phyloP scores from a whole-genome alignment of 37 sponge, comb jelly and placozoan species.

The Mnemiopsis leidyi region DNA sequence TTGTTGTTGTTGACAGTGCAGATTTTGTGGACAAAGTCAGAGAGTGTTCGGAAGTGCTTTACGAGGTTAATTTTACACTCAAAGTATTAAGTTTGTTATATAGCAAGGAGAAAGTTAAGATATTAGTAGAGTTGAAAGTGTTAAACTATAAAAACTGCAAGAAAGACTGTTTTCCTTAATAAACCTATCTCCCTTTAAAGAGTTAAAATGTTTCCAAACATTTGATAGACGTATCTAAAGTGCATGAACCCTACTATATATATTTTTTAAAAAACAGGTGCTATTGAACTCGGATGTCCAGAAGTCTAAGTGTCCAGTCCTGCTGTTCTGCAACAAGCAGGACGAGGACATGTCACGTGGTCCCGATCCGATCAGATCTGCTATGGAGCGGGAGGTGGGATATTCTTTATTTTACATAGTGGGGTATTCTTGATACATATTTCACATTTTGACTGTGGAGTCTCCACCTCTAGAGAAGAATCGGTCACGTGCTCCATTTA shows the following conservation, averaged over 20 bases:
- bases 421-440: background rate
- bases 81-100: background rate
- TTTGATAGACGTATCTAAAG: no score
- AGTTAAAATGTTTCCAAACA: no score
- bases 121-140: background rate
- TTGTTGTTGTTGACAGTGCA: slow-evolving; percentile 50
- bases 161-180: no score
- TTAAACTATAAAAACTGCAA: background rate
- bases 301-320: slow-evolving; percentile 34
- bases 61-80: slow-evolving; percentile 33
- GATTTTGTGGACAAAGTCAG: slow-evolving; percentile 41
- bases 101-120: background rate
- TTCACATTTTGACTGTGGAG: no score
- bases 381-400: slow-evolving; percentile 23
- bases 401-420: background rate
- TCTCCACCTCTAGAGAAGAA: no score
- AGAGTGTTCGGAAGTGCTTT: slow-evolving; percentile 28
- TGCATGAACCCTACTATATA: no score
- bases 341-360: slow-evolving; percentile 56
- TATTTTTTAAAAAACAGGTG: background rate
- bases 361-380: background rate
- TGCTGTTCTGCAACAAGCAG: slow-evolving; percentile 47
- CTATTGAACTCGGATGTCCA: background rate
- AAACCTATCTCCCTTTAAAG: no score
- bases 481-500: no score